phyloP scores from a whole-genome alignment of 2,888 invertebrate species.

The Melangyna quadrimaculata region DNA sequence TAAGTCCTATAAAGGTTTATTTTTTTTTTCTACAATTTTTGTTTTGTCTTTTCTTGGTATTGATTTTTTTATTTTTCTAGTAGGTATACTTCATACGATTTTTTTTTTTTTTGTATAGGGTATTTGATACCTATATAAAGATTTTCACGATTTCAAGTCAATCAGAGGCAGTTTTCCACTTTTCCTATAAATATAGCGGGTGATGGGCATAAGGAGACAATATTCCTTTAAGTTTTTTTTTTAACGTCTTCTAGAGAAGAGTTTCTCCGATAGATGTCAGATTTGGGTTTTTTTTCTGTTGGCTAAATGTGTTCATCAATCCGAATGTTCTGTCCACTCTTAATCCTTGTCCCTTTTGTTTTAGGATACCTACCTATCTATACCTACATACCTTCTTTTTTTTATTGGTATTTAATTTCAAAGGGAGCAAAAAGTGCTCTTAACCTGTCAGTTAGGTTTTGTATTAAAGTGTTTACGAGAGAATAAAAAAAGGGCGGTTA shows the following conservation, averaged over 20 bases:
- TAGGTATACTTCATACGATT: conserved; percentile 32
- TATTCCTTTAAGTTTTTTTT: conserved; percentile 1
- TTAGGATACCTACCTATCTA: not conserved
- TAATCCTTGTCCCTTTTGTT: conserved; percentile 58
- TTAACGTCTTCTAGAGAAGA: conserved; percentile 3
- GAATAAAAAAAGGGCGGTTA: conserved; percentile 25
- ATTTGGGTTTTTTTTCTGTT: conserved; percentile 1
- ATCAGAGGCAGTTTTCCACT: conserved; percentile 31
- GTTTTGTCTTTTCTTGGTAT: not conserved
- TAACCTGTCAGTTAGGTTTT: conserved; percentile 66
- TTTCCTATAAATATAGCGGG: not conserved
- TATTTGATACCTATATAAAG: conserved; percentile 43
- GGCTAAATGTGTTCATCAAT: conserved; percentile 60
- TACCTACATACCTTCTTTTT: not conserved
- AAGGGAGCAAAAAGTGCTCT: conserved; percentile 58
- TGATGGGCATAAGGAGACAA: not conserved
- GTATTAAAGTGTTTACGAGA: conserved; percentile 54
- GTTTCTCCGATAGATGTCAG: conserved; percentile 11
- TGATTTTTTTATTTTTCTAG: conserved; percentile 36
- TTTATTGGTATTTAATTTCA: conserved; percentile 63
- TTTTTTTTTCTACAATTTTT: not conserved
- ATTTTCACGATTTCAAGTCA: conserved; percentile 60
- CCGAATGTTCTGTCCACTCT: conserved; percentile 50
- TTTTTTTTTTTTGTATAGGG: conserved; percentile 26
- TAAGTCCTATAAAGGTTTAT: conserved; percentile 57